Evolutionary conservation across 2,797 vertebrate genomes (phyloP).

Genomic region (Melanotaenia maccullochi): DNA sequence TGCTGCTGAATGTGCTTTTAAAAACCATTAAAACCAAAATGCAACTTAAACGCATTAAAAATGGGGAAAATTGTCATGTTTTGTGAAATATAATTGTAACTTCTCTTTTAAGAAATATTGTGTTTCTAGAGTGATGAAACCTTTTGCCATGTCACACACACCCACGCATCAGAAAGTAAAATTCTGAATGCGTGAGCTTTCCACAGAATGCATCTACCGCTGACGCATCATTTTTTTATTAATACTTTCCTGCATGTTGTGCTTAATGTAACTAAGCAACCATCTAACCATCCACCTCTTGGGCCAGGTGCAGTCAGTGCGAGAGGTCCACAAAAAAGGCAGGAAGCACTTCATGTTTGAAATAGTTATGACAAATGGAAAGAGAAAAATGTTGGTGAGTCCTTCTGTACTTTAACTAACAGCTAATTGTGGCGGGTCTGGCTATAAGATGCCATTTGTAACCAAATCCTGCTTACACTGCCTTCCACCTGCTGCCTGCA

Average conservation of each 20-base stretch:
- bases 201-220: background rate
- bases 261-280: background rate
- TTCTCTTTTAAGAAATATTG: too few species aligned
- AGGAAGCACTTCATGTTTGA: constrained; percentile 82
- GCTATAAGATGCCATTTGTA: background rate
- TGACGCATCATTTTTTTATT: background rate
- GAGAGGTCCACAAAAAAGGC: constrained; percentile 61
- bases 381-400: constrained; percentile 86
- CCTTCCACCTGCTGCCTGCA: background rate
- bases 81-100: too few species aligned
- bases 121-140: background rate
- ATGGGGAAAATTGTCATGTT: too few species aligned
- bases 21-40: background rate
- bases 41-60: too few species aligned
- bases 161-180: background rate
- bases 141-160: background rate
- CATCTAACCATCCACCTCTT: background rate
- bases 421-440: background rate
- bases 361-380: constrained; percentile 84
- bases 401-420: too few species aligned
- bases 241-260: constrained; percentile 1
- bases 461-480: background rate
- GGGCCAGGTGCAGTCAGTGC: constrained; percentile 83
- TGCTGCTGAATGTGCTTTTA: background rate
- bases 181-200: background rate